A percentile compares a stretch with the other conserved stretches of the same genome.
Evolutionary conservation across 2,113 vertebrate species (phyloP).

Genomic region (Parus major): DNA sequence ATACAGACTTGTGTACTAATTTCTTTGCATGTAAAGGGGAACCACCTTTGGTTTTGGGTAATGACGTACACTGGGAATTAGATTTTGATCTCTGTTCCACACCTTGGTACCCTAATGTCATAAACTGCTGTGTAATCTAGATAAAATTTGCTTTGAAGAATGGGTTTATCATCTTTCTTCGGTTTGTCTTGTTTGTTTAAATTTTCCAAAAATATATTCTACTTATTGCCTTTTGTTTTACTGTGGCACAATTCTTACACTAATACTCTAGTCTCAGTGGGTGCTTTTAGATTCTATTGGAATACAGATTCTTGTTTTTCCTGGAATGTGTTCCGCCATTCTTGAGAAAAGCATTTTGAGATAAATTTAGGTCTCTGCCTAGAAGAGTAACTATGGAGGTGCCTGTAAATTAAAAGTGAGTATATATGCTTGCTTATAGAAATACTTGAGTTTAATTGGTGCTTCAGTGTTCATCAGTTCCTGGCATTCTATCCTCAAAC

Average conservation of each 20-base stretch:
- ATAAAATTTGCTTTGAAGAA: neutral
- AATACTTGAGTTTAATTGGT: neutral
- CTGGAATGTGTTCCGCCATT: neutral
- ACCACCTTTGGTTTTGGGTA: neutral
- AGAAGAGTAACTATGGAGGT: neutral
- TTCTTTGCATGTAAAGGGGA: neutral
- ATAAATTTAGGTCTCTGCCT: neutral
- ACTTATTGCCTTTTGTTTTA: neutral
- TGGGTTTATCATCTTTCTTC: neutral
- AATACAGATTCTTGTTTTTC: neutral
- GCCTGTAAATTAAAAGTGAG: neutral
- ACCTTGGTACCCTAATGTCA: neutral
- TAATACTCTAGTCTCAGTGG: rapidly evolving
- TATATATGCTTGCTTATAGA: neutral
- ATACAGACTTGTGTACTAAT: neutral
- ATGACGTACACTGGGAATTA: neutral
- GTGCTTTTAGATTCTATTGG: neutral
- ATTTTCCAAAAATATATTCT: neutral
- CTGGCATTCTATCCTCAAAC: neutral
- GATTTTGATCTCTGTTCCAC: neutral
- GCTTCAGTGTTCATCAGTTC: neutral
- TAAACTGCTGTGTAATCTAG: neutral
- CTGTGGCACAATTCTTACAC: neutral
- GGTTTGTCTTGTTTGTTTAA: neutral
- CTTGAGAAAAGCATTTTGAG: neutral